Conservation (phyloP, 1,140 invertebrate genomes). For the Galendromus occidentalis region DNA sequence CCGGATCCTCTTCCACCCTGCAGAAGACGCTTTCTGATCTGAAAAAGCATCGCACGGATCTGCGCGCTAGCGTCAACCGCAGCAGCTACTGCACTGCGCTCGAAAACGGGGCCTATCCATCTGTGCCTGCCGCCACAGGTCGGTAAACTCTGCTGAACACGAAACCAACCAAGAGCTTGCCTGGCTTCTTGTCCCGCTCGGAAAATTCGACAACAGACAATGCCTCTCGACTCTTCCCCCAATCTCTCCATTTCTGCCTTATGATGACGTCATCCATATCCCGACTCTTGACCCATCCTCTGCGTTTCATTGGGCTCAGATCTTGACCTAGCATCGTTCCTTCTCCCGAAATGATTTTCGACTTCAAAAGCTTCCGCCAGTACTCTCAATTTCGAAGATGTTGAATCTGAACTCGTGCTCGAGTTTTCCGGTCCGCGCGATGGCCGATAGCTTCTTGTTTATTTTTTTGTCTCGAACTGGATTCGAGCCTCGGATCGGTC, state of each 20-base stretch:
- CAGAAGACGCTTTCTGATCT: slow-evolving; percentile 52
- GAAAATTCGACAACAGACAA: no score
- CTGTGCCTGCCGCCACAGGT: slow-evolving; percentile 3
- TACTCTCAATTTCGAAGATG: neutral
- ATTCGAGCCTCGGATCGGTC: neutral
- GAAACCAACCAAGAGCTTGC: neutral
- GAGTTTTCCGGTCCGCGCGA: no score
- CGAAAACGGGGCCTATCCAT: slow-evolving; percentile 1
- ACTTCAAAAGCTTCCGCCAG: no score
- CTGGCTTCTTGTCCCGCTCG: neutral
- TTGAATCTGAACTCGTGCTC: neutral
- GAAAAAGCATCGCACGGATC: slow-evolving; percentile 55
- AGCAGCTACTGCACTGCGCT: slow-evolving; percentile 8
- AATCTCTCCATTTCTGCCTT: no score
- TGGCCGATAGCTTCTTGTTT: neutral
- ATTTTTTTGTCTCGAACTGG: neutral
- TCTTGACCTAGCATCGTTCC: no score
- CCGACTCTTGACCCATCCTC: no score
- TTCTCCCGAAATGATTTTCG: no score
- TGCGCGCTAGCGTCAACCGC: slow-evolving; percentile 14
- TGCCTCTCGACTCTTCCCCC: no score
- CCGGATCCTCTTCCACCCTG: slow-evolving; percentile 20
- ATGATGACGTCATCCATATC: no score
- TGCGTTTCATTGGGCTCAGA: no score
- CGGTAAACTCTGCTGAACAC: neutral